phyloP scores from a whole-genome alignment of 2,888 invertebrate species.

The Dusona sp. region DNA sequence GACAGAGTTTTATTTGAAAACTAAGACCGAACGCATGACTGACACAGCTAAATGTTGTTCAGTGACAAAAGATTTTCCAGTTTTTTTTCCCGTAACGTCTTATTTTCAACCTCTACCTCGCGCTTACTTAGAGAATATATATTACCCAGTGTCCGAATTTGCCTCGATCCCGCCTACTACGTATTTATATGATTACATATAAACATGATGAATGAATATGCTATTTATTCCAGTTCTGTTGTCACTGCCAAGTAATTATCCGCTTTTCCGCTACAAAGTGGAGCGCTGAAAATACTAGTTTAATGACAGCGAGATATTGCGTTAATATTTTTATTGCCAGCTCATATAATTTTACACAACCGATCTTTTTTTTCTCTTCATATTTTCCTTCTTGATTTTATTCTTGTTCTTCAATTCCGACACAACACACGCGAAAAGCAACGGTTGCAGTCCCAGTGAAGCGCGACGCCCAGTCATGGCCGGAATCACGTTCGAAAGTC shows the following conservation, averaged over 20 bases:
- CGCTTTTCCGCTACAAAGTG: constrained; percentile 57
- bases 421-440: constrained; percentile 14
- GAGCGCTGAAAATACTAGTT: constrained; percentile 7
- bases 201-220: no score
- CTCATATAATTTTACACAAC: constrained; percentile 11
- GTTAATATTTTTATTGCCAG: constrained; percentile 48
- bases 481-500: constrained; percentile 64
- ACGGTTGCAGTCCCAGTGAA: constrained; percentile 26
- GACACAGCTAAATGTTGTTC: background rate
- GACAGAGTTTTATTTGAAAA: no score
- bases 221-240: background rate
- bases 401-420: background rate
- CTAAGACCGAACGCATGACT: background rate
- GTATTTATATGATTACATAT: background rate
- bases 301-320: constrained; percentile 48
- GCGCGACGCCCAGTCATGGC: constrained; percentile 41
- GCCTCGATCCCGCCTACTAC: background rate
- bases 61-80: background rate
- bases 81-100: background rate
- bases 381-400: background rate
- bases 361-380: background rate
- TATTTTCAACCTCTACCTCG: background rate
- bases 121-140: background rate
- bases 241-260: constrained; percentile 48
- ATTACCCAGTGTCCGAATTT: background rate